Percentiles rank a stretch among this genome's conserved stretches.
phyloP scores from a whole-genome alignment of 2,797 vertebrate species.

The Hydrophis major region DNA sequence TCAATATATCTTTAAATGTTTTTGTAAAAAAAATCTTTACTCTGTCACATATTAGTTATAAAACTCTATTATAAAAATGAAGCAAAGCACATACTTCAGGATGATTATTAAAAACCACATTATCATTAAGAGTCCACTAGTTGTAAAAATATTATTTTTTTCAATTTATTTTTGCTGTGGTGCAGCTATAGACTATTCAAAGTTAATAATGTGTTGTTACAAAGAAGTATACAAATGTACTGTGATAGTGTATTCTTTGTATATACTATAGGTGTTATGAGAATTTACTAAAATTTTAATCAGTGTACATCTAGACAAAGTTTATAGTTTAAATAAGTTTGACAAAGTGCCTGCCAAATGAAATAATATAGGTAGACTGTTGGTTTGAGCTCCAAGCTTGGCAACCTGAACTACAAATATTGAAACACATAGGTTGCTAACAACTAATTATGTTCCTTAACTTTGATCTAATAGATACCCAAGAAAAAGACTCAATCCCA shows the following conservation, averaged over 20 bases:
- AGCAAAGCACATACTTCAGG: not conserved
- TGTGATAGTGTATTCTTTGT: not conserved
- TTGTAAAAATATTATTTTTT: not conserved
- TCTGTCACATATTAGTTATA: not conserved
- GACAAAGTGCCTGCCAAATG: not conserved
- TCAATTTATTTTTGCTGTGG: not conserved
- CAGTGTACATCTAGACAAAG: not conserved
- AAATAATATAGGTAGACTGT: not conserved
- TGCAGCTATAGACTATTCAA: not conserved
- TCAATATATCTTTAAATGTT: not conserved
- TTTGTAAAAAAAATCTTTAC: not conserved
- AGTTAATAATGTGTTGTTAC: not conserved
- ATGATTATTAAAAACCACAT: not conserved
- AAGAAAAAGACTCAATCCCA: not conserved
- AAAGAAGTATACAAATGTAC: not conserved
- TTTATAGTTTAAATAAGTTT: not conserved
- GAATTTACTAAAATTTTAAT: not conserved
- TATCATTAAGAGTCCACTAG: not conserved
- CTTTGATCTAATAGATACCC: slow-evolving; percentile 7
- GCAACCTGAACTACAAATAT: not conserved
- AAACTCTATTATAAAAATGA: not conserved
- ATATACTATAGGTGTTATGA: not conserved
- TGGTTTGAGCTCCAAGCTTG: not conserved
- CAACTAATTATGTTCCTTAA: slow-evolving; percentile 6
- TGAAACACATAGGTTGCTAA: not conserved